These are phyloP conservation scores for Orestias chungarensis DNA, from an alignment of 2,797 vertebrate genomes.

Conservation along the genomic window DNA sequence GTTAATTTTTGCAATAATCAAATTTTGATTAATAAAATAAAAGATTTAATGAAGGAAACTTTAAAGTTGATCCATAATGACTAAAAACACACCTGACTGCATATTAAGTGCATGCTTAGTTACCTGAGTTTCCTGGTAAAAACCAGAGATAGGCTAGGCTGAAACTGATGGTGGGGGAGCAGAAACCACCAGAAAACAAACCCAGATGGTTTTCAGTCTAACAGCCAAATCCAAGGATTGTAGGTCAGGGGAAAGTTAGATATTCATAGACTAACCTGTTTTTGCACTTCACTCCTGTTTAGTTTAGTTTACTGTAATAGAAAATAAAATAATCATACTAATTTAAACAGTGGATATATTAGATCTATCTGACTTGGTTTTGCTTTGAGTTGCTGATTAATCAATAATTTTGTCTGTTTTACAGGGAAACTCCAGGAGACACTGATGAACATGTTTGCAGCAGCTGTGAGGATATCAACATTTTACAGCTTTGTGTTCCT, in stretches of 20 bases:
- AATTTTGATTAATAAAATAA: neutral
- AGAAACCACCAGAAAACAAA: too few relatives aligned
- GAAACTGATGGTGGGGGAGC: too few relatives aligned
- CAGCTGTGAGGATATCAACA: slow-evolving; percentile 63
- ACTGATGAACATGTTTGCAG: slow-evolving; percentile 11
- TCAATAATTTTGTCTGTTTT: neutral
- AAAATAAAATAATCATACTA: neutral
- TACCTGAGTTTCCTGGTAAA: too few relatives aligned
- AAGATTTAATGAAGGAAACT: neutral
- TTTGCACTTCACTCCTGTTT: neutral
- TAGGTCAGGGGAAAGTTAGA: too few relatives aligned
- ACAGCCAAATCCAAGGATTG: too few relatives aligned
- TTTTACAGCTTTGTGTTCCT: slow-evolving; percentile 58
- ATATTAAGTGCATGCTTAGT: neutral
- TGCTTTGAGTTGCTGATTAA: neutral
- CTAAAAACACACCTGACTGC: neutral
- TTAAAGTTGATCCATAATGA: neutral
- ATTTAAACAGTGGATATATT: neutral
- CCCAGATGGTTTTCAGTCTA: too few relatives aligned
- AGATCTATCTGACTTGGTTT: neutral
- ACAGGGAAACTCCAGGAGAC: neutral
- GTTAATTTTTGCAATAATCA: neutral
- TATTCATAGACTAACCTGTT: neutral
- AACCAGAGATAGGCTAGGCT: too few relatives aligned
- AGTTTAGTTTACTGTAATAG: neutral